Evolutionary conservation across 2,113 vertebrate genomes (phyloP).

Genomic region (Paedocypris sp.): DNA sequence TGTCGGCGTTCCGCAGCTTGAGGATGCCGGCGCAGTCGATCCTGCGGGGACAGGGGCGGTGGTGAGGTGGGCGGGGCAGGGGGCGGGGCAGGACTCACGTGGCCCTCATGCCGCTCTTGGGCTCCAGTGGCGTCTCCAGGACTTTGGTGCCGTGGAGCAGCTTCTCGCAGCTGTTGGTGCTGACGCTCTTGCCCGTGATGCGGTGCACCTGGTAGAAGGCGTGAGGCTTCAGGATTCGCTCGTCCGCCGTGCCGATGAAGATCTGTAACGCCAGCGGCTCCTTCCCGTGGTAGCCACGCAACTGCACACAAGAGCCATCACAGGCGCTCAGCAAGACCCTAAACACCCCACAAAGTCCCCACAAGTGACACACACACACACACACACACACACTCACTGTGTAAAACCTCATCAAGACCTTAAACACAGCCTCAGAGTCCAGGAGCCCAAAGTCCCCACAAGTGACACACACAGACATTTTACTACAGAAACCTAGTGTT

Average conservation of each 20-base stretch:
- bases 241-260: conserved; percentile 94
- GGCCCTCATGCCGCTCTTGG: conserved; percentile 96
- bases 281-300: conserved; percentile 89
- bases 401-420: too few species aligned
- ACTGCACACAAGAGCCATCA: conserved; percentile 56
- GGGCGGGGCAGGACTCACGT: too few species aligned
- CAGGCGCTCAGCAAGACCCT: too few species aligned
- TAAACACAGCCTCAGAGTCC: too few species aligned
- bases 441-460: too few species aligned
- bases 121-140: conserved; percentile 89
- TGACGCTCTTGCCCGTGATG: conserved; percentile 94
- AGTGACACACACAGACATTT: too few species aligned
- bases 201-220: conserved; percentile 98
- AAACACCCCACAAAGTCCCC: too few species aligned
- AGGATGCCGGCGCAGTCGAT: conserved; percentile 95
- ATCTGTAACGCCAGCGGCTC: conserved; percentile 91
- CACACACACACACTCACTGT: too few species aligned
- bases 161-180: conserved; percentile 95
- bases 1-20: conserved; percentile 92
- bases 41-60: conserved; percentile 47
- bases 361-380: too few species aligned
- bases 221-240: conserved; percentile 91
- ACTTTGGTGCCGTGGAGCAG: conserved; percentile 88
- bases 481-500: too few species aligned
- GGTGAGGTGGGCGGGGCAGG: too few species aligned